Evolutionary conservation across 1,140 invertebrate species (phyloP), one percentile per base, ranked within the genome.

Genomic region (Caenorhabditis brenneri): DNA sequence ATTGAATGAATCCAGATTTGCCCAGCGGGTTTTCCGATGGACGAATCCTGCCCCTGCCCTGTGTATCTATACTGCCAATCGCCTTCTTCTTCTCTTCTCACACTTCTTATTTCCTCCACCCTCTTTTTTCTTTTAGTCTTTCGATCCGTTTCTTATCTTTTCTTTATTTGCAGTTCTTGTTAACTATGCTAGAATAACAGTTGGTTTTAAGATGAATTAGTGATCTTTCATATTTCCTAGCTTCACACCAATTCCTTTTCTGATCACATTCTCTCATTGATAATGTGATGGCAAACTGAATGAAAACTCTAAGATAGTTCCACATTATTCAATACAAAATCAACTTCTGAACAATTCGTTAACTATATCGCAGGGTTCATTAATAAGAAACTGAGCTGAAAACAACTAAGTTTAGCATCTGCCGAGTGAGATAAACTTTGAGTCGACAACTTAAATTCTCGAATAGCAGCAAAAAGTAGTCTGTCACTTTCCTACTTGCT

Each of bases 11-110:
- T 55, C 79, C 79, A 58, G 79, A 53, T 80, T 80, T 80, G 29
- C 48, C 79, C 78, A 58, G 46, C 53, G 79, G 48, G 48, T 58
- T 55, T 55, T 58, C 48, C 16, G 46, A 46, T 12, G 46, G 42
- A 79, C 31, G 19, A 48, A 33, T 33, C 46, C 36, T 33, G 58
- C 55, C 29, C 12, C 29, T 58, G 55, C 29, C 27, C 12, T 65
- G 48, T 51, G 48, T 49, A 53, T 80, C 49, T 80, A 80, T 36
- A 80, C 79, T 58, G 79, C 79, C 53, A 58, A 79, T 51, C 78
- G 24, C 78, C 19, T 58, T 29, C 27, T 58, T 29, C 31, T 65
- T 9, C 22, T 65, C 33, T 65, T 74, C 65, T 24, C 65, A 42
- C 65, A 74, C 33, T 3, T 27, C n/a, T 27, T 58, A 58, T 58